phyloP scores from a whole-genome alignment of 2,888 invertebrate genomes.

The Julus scandinavius region DNA sequence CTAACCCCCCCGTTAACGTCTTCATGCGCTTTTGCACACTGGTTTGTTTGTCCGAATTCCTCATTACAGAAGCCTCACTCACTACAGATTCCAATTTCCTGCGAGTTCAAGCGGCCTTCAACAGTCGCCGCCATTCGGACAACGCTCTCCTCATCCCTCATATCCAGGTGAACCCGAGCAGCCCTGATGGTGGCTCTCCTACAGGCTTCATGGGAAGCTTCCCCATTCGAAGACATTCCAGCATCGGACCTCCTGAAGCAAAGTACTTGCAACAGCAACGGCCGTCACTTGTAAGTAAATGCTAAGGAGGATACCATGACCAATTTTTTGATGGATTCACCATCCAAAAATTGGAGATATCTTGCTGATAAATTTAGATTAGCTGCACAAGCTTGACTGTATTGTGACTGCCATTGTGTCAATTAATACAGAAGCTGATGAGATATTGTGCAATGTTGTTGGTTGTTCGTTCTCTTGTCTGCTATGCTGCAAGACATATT shows the following conservation, averaged over 20 bases:
- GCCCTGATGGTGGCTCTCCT: constrained; percentile 72
- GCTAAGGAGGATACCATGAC: no score
- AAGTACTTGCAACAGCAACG: constrained; percentile 63
- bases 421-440: no score
- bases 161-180: constrained; percentile 87
- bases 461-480: no score
- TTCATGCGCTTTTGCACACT: background rate
- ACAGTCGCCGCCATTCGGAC: constrained; percentile 88
- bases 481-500: no score
- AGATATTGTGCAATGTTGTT: no score
- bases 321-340: no score
- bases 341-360: no score
- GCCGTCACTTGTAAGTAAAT: constrained; percentile 83
- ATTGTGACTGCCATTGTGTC: no score
- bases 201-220: constrained; percentile 74
- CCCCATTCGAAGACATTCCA: constrained; percentile 88
- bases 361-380: no score
- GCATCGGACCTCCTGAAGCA: constrained; percentile 86
- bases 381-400: no score
- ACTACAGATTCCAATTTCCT: constrained; percentile 80
- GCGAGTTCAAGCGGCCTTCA: constrained; percentile 83
- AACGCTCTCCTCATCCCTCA: constrained; percentile 88
- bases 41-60: background rate
- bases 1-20: constrained; percentile 28
- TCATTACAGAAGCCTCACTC: background rate